Evolutionary conservation across 2,888 invertebrate species (phyloP).

Genomic region (Sarcophaga variegata): DNA sequence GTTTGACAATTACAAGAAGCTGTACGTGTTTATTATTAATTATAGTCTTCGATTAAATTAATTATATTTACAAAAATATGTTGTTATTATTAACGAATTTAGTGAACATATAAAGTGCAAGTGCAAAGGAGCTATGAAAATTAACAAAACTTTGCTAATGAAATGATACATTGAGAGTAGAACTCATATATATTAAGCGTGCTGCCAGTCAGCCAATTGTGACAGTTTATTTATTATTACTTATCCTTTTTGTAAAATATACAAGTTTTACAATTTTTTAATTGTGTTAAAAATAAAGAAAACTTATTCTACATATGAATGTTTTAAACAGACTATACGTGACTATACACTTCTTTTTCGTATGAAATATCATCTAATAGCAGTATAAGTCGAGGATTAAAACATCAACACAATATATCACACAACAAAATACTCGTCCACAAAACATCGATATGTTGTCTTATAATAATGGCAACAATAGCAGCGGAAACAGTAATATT

Average conservation of each 20-base stretch:
- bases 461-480: constrained; percentile 52
- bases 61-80: constrained; percentile 26
- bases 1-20: constrained; percentile 65
- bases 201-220: constrained; percentile 13
- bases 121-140: neutral
- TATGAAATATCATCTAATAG: constrained; percentile 26
- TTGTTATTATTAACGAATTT: neutral
- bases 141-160: neutral
- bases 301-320: neutral
- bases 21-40: constrained; percentile 67
- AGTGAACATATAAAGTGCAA: neutral
- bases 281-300: neutral
- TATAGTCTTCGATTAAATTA: constrained; percentile 31
- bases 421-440: constrained; percentile 23
- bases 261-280: neutral
- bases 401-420: constrained; percentile 45
- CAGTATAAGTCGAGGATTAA: constrained; percentile 19
- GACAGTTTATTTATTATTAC: neutral
- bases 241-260: neutral
- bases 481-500: constrained; percentile 21
- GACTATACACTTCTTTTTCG: constrained; percentile 46
- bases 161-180: neutral
- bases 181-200: neutral
- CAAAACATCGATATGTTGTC: constrained; percentile 52
- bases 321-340: neutral